These are phyloP conservation scores for Spheniscus mendiculus DNA, from an alignment of 2,113 vertebrate genomes.

Conservation along the genomic window DNA sequence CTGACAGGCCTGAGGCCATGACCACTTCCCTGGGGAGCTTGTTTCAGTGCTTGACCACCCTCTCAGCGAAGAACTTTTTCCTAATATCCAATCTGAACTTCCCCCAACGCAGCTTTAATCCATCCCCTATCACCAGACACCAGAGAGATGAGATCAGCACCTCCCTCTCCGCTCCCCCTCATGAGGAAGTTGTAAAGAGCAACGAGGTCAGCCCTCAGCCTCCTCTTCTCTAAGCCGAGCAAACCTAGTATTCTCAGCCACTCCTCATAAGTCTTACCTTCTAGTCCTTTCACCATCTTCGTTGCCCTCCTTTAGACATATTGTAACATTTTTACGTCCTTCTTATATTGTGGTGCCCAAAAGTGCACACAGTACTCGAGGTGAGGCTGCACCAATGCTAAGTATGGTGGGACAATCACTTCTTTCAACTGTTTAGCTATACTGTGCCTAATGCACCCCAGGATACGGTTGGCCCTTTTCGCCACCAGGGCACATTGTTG, in stretches of 20 bases:
- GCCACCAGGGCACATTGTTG: neutral
- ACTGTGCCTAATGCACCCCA: neutral
- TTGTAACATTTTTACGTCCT: neutral
- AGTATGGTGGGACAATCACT: neutral
- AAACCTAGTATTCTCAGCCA: neutral
- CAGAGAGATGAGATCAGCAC: neutral
- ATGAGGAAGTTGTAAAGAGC: neutral
- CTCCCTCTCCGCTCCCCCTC: neutral
- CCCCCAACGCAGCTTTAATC: neutral
- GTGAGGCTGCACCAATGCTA: neutral
- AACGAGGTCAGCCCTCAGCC: neutral
- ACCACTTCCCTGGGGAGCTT: neutral
- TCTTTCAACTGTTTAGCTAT: neutral
- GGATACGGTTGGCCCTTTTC: accelerated
- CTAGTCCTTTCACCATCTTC: neutral
- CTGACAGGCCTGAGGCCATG: neutral
- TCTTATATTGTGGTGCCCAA: neutral
- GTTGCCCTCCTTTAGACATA: neutral
- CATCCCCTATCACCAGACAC: neutral
- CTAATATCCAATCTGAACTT: neutral
- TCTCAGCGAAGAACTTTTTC: neutral
- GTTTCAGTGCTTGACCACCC: neutral
- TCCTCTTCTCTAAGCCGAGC: neutral
- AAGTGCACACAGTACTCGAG: neutral
- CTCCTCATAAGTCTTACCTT: neutral